phyloP scores from a whole-genome alignment of 1,140 invertebrate species.

The Branchinecta lynchi region DNA sequence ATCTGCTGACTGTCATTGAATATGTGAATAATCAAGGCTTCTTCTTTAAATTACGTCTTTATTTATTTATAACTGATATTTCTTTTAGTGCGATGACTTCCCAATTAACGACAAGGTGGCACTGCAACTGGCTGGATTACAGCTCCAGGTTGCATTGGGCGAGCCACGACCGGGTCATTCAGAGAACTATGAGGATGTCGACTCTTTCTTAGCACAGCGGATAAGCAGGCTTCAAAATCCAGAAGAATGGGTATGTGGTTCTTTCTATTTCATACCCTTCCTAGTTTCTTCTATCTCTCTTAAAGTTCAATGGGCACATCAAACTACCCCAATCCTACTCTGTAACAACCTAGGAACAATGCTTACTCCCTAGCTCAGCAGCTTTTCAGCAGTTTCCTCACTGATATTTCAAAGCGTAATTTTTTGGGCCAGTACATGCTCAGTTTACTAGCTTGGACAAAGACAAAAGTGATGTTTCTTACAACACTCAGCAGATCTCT shows the following conservation, averaged over 20 bases:
- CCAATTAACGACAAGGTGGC: constrained; percentile 87
- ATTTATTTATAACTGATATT: constrained; percentile 16
- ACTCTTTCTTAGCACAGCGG: background rate
- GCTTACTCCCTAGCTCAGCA: too few relatives aligned
- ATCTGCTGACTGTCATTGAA: background rate
- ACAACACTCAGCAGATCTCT: too few relatives aligned
- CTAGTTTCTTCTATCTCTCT: too few relatives aligned
- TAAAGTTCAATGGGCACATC: too few relatives aligned
- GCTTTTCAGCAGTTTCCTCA: too few relatives aligned
- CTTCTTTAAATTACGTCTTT: constrained; percentile 10
- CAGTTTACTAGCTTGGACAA: too few relatives aligned
- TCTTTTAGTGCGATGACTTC: constrained; percentile 70
- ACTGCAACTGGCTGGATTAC: constrained; percentile 76
- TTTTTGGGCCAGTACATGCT: too few relatives aligned
- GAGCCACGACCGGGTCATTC: constrained; percentile 51
- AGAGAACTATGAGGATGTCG: background rate
- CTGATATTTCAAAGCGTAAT: too few relatives aligned
- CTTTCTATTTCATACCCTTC: too few relatives aligned
- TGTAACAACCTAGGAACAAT: too few relatives aligned
- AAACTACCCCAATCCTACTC: too few relatives aligned
- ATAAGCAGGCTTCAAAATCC: background rate
- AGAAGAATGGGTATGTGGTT: background rate
- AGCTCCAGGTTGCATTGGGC: constrained; percentile 80
- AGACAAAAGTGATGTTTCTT: too few relatives aligned
- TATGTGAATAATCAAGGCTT: constrained; percentile 15